These are phyloP conservation scores for Eleutherodactylus coqui DNA, from an alignment of 2,797 vertebrate species.

Conservation along the genomic window DNA sequence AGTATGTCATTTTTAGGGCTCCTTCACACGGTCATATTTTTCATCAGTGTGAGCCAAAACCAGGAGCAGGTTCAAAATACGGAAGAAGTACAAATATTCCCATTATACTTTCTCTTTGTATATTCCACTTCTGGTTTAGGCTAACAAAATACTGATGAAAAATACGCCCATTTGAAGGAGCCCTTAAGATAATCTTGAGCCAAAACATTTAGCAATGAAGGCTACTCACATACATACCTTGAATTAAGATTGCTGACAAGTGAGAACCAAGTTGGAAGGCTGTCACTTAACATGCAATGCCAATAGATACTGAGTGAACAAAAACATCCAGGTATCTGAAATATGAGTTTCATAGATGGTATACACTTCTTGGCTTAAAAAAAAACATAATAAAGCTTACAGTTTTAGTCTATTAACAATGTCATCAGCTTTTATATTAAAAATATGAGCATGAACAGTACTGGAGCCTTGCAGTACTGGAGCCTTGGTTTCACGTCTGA, in stretches of 20 bases:
- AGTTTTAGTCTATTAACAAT: background rate
- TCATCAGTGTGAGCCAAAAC: too few relatives aligned
- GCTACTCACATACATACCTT: background rate
- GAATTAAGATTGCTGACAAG: background rate
- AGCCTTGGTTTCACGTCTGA: too few relatives aligned
- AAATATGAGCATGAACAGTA: too few relatives aligned
- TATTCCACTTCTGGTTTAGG: too few relatives aligned
- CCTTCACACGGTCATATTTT: too few relatives aligned
- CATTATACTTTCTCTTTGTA: too few relatives aligned
- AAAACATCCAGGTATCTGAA: background rate
- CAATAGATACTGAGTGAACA: background rate
- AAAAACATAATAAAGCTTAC: too few relatives aligned
- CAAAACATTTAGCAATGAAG: background rate
- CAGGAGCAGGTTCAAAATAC: too few relatives aligned
- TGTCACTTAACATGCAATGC: background rate
- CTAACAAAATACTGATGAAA: too few relatives aligned
- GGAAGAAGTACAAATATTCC: too few relatives aligned
- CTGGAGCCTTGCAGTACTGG: too few relatives aligned
- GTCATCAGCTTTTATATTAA: background rate
- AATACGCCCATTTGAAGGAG: too few relatives aligned
- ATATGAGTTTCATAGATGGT: background rate
- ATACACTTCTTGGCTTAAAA: background rate
- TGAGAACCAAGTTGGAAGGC: background rate
- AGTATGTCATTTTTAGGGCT: background rate
- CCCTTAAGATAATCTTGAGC: background rate